Conservation (phyloP, 2,888 invertebrate genomes). For the Arctia plantaginis region DNA sequence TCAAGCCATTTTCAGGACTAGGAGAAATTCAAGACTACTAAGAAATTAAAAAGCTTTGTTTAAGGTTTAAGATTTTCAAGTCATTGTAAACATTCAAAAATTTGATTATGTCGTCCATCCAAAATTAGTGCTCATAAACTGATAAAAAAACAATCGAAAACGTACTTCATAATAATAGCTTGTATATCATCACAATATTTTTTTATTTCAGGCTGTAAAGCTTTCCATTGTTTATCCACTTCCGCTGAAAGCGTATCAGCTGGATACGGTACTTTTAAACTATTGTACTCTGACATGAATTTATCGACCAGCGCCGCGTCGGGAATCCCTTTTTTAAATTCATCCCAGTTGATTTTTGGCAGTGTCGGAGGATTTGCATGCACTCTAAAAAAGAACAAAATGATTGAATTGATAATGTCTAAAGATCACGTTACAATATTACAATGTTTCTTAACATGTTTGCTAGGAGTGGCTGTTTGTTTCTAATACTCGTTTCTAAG, state of each 20-base stretch:
- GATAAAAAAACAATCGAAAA: not conserved
- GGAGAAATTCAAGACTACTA: not conserved
- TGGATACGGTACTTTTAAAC: conserved; percentile 70
- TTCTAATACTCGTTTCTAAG: not conserved
- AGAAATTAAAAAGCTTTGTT: not conserved
- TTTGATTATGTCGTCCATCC: not conserved
- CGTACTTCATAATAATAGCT: conserved; percentile 56
- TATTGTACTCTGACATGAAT: conserved; percentile 64
- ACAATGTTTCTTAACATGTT: not conserved
- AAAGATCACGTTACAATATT: not conserved
- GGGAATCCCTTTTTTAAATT: conserved; percentile 68
- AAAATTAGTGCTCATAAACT: not conserved
- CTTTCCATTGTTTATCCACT: conserved; percentile 74
- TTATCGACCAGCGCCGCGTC: conserved; percentile 67
- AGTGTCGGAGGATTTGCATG: conserved; percentile 65
- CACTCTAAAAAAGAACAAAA: conserved; percentile 69
- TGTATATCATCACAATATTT: conserved; percentile 63
- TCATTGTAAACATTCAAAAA: not conserved
- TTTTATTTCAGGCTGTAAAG: conserved; percentile 65
- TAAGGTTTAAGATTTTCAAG: not conserved
- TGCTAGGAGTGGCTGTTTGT: not conserved
- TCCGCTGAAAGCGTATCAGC: conserved; percentile 61
- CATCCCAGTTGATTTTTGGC: conserved; percentile 77
- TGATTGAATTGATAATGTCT: too few relatives aligned
- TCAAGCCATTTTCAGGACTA: too few relatives aligned